Evolutionary conservation across 2,888 invertebrate species (phyloP).

Genomic region (Bhutanitis thaidina): DNA sequence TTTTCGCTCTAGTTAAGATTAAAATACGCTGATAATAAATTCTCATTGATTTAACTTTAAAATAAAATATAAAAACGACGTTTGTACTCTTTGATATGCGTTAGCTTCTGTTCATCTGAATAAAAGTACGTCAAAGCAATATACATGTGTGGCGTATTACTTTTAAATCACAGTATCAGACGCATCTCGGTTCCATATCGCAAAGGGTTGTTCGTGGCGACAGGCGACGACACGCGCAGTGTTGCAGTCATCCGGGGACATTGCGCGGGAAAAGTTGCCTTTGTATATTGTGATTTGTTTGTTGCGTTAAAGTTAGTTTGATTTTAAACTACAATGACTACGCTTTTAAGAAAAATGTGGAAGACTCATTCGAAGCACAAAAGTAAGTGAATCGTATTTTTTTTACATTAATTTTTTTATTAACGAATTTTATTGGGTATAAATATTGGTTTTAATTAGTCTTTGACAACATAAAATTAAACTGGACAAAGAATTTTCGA

Average conservation of each 20-base stretch:
- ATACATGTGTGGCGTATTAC: not conserved
- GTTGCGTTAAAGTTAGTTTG: slow-evolving; percentile 16
- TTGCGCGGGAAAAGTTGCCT: slow-evolving; percentile 53
- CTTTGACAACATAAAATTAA: too few species aligned
- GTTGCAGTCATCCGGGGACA: slow-evolving; percentile 40
- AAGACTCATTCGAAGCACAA: slow-evolving; percentile 83
- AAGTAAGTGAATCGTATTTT: slow-evolving; percentile 75
- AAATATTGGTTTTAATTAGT: too few species aligned
- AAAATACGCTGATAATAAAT: too few species aligned
- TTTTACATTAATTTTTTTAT: too few species aligned
- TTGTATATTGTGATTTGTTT: slow-evolving; percentile 17
- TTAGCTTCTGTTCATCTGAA: not conserved
- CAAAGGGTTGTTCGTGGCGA: slow-evolving; percentile 40
- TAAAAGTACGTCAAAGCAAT: slow-evolving; percentile 3
- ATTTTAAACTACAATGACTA: slow-evolving; percentile 61
- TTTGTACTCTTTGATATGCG: too few species aligned
- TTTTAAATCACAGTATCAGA: slow-evolving; percentile 8
- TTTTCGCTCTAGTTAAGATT: too few species aligned
- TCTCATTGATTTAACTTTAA: too few species aligned
- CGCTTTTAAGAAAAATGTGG: slow-evolving; percentile 83
- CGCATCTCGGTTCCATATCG: slow-evolving; percentile 34
- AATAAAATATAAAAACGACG: too few species aligned
- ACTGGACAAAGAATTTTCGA: too few species aligned
- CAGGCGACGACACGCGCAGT: slow-evolving; percentile 21
- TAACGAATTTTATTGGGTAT: too few species aligned